These are phyloP conservation scores for Arenicola marina DNA, from an alignment of 2,888 invertebrate genomes.

Conservation along the genomic window DNA sequence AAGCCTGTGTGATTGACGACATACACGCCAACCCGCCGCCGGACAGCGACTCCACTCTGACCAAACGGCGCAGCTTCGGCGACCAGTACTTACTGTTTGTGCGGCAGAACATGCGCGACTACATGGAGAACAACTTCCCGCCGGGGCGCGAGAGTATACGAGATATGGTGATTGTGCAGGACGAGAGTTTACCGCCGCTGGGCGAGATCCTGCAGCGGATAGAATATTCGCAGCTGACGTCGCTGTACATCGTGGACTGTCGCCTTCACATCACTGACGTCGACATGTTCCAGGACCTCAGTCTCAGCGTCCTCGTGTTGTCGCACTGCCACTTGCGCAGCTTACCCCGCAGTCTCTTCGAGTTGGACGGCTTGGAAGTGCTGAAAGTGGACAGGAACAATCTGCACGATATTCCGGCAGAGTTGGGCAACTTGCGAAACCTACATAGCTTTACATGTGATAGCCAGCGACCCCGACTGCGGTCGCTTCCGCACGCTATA, in stretches of 20 bases:
- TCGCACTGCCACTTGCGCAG: slow-evolving; percentile 30
- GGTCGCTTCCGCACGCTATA: slow-evolving; percentile 31
- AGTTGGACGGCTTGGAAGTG: slow-evolving; percentile 33
- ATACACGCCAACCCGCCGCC: slow-evolving; percentile 22
- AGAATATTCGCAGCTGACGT: slow-evolving; percentile 28
- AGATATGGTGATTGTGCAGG: slow-evolving; percentile 36
- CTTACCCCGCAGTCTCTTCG: slow-evolving; percentile 33
- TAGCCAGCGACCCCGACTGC: slow-evolving; percentile 33
- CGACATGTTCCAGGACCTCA: slow-evolving; percentile 26
- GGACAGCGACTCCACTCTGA: slow-evolving; percentile 34
- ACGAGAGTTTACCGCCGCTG: slow-evolving; percentile 34
- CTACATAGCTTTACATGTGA: slow-evolving; percentile 36
- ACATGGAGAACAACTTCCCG: slow-evolving; percentile 35
- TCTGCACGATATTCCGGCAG: slow-evolving; percentile 36
- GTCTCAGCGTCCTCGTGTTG: slow-evolving; percentile 35
- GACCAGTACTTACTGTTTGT: slow-evolving; percentile 38
- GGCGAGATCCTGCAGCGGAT: slow-evolving; percentile 30
- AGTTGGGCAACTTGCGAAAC: slow-evolving; percentile 32
- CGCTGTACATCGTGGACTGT: slow-evolving; percentile 35
- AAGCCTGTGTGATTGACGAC: slow-evolving; percentile 33
- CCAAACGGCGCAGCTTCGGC: slow-evolving; percentile 35
- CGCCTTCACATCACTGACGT: slow-evolving; percentile 13
- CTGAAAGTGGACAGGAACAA: slow-evolving; percentile 38
- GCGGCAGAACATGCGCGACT: slow-evolving; percentile 35
- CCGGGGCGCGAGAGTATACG: slow-evolving; percentile 31